A percentile compares a stretch with the other conserved stretches of the same genome.
phyloP scores from a whole-genome alignment of 1,140 invertebrate species.

The Drosophila arawakana region DNA sequence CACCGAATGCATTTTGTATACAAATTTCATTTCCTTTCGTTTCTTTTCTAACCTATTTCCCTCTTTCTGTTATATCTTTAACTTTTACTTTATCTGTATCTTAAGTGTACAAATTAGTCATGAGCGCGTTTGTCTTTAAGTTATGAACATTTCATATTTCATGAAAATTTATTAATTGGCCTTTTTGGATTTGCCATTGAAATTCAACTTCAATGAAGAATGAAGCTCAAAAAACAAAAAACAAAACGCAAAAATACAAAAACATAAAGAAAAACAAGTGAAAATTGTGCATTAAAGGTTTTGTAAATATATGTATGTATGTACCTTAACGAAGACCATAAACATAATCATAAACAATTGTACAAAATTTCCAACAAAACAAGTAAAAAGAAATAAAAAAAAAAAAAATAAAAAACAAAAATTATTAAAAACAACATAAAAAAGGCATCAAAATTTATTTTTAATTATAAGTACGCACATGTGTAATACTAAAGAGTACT shows the following conservation, averaged over 20 bases:
- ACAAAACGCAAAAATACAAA: constrained; percentile 4
- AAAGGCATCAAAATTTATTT: constrained; percentile 20
- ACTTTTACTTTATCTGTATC: constrained; percentile 35
- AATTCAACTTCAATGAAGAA: constrained; percentile 58
- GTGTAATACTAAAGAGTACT: constrained; percentile 8
- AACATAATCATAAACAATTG: constrained; percentile 58
- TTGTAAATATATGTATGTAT: constrained; percentile 44
- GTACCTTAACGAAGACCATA: constrained; percentile 39
- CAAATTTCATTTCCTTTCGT: constrained; percentile 26
- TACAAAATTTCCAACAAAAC: constrained; percentile 50
- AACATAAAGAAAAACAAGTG: constrained; percentile 21
- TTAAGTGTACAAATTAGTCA: constrained; percentile 83
- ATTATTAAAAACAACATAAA: constrained; percentile 30
- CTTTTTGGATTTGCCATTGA: constrained; percentile 44
- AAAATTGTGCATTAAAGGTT: constrained; percentile 51
- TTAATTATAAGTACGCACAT: constrained; percentile 47
- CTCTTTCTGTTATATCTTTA: background rate
- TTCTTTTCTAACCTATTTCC: background rate
- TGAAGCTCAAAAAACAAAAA: constrained; percentile 48
- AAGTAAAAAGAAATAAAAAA: constrained; percentile 29
- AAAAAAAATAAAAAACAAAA: constrained; percentile 33
- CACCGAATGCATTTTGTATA: constrained; percentile 60
- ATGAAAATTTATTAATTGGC: constrained; percentile 40
- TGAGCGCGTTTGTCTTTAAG: constrained; percentile 80
- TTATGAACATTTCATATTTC: constrained; percentile 66